Percentiles rank a stretch among this genome's conserved stretches.
Evolutionary conservation across 2,797 vertebrate species (phyloP).

Genomic region (Tapera naevia): DNA sequence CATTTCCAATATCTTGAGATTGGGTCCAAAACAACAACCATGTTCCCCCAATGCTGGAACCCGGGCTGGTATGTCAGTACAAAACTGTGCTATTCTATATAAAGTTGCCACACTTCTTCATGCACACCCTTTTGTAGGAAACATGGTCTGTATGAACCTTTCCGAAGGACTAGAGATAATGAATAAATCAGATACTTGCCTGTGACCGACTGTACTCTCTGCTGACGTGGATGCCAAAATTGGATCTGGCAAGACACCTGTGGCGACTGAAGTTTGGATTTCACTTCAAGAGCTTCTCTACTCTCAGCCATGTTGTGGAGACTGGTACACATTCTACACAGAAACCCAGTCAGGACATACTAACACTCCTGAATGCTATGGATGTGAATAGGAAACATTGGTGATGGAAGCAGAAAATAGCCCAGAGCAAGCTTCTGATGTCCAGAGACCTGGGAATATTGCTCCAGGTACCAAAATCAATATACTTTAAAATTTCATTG

Average conservation of each 20-base stretch:
- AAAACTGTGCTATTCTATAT: neutral
- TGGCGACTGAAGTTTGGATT: neutral
- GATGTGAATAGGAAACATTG: neutral
- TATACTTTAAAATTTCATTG: neutral
- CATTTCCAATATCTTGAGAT: neutral
- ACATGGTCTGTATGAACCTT: neutral
- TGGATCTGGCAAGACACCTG: neutral
- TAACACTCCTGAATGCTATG: neutral
- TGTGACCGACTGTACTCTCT: neutral
- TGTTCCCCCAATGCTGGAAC: neutral
- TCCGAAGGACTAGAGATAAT: neutral
- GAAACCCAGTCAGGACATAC: neutral
- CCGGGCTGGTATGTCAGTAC: neutral
- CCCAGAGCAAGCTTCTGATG: neutral
- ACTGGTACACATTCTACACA: neutral
- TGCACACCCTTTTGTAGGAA: neutral
- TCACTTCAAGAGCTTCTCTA: neutral
- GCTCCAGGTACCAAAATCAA: neutral
- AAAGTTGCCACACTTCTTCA: neutral
- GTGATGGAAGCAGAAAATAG: neutral
- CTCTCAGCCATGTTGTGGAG: neutral
- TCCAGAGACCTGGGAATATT: neutral
- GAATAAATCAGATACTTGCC: neutral
- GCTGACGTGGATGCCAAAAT: neutral
- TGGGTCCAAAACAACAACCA: neutral